phyloP scores from a whole-genome alignment of 2,888 invertebrate species.

The Stegana nigrithorax region DNA sequence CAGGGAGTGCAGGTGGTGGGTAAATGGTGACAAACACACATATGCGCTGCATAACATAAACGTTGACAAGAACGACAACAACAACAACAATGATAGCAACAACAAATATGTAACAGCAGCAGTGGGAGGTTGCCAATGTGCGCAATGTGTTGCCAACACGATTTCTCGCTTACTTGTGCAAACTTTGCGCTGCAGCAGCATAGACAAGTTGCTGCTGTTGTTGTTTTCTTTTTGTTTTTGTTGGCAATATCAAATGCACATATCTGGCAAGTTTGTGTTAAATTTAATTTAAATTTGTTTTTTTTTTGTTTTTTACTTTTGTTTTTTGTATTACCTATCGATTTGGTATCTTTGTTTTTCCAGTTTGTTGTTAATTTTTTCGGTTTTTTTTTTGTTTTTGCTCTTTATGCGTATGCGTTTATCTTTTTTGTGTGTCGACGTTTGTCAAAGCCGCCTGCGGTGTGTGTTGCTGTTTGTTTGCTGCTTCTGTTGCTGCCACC shows the following conservation, averaged over 20 bases:
- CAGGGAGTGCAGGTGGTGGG: not conserved
- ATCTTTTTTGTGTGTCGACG: not conserved
- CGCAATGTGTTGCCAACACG: not conserved
- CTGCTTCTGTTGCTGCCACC: slow-evolving; percentile 9
- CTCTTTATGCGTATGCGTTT: not conserved
- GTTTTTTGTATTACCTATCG: no score
- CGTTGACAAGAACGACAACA: not conserved
- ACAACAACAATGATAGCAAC: slow-evolving; percentile 1
- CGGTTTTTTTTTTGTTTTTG: not conserved
- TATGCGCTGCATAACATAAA: not conserved
- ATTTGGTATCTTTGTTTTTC: no score
- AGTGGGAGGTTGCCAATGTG: slow-evolving; percentile 19
- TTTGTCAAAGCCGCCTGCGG: slow-evolving; percentile 39
- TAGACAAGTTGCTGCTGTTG: not conserved
- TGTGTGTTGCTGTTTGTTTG: slow-evolving; percentile 34
- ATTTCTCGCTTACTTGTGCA: not conserved
- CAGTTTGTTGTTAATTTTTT: no score
- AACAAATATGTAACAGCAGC: slow-evolving; percentile 1
- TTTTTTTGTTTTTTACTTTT: not conserved
- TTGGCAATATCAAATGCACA: slow-evolving; percentile 14
- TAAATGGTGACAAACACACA: not conserved
- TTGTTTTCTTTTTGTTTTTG: slow-evolving; percentile 1
- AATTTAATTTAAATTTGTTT: not conserved
- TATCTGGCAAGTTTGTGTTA: slow-evolving; percentile 9
- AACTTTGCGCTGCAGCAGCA: not conserved